Evolutionary conservation across 2,797 vertebrate species (phyloP).

Genomic region (Sarcoramphus papa): DNA sequence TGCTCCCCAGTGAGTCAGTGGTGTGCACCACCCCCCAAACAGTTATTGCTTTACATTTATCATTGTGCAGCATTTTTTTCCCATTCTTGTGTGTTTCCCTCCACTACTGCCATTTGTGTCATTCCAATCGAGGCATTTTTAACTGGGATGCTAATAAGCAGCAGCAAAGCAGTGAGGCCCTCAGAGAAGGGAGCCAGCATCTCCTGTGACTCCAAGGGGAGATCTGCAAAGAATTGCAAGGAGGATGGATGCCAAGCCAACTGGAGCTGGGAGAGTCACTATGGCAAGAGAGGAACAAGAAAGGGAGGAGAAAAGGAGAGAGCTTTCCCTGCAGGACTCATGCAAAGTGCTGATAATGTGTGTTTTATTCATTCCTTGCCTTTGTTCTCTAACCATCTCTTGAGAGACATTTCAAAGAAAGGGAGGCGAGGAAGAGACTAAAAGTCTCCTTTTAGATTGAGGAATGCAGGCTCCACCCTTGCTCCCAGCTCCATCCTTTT

Average conservation of each 20-base stretch:
- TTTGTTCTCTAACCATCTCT: constrained; percentile 65
- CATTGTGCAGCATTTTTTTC: not conserved
- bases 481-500: constrained; percentile 62
- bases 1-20: not conserved
- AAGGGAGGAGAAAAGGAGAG: not conserved
- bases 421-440: constrained; percentile 55
- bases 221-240: not conserved
- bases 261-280: not conserved
- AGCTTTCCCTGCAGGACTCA: constrained; percentile 45
- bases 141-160: not conserved
- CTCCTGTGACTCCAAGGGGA: not conserved
- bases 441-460: constrained; percentile 61
- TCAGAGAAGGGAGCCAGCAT: not conserved
- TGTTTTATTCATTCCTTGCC: constrained; percentile 43
- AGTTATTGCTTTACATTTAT: not conserved
- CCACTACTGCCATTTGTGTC: not conserved
- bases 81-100: not conserved
- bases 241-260: not conserved
- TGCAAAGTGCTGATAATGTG: constrained; percentile 52
- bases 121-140: not conserved
- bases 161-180: not conserved
- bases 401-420: constrained; percentile 64
- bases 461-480: constrained; percentile 65
- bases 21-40: not conserved
- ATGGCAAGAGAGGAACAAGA: constrained; percentile 10